Base-by-base conservation (phyloP, 2,888 invertebrate genomes). In the Troilus luridus region DNA sequence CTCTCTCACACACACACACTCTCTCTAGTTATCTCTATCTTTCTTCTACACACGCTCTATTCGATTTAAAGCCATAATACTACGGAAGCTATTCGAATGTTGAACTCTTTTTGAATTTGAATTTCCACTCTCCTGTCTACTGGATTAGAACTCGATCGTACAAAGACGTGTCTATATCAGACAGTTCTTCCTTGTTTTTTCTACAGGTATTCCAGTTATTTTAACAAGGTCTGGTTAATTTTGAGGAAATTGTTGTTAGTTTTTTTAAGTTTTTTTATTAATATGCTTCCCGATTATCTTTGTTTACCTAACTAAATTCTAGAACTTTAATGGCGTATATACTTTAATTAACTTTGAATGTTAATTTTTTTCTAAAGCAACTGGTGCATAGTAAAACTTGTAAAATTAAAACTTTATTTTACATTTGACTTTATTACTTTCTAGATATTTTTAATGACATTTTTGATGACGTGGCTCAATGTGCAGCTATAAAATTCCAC, bases 91-190 rank as follows among this genome's bases (percentile, higher is more conserved):
- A 56, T 85, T 58, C n/a, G 56, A 56, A 85, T 85, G 56, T 85
- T n/a, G n/a, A n/a, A 85, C 54, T n/a, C n/a, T 58, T 85, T n/a
- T n/a, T 56, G 41, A n/a, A 85, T 85, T 54, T 56, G n/a, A 56
- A 85, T 85, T 85, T 10, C 27, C 2, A 77, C 41, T 11, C 17
- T 10, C 27, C 41, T 19, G 72, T 41, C 41, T 41, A 41, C 17
- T 85, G n/a, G 8, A 56, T 54, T 21, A 85, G 6, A 41, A 41
- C 5, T 41, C 41, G 41, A 41, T 41, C 41, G 41, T 41, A 41
- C 41, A 41, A 41, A 85, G 54, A 41, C n/a, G 56, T 85, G 85
- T 85, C 85, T 85, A 85, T 56, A 85, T 85, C 21, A 56, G 85
- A 85, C 6, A 54, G 11, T 21, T n/a, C n/a, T n/a, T n/a, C n/a